phyloP scores from a whole-genome alignment of 2,888 invertebrate species.

The Gerosis bhagava region DNA sequence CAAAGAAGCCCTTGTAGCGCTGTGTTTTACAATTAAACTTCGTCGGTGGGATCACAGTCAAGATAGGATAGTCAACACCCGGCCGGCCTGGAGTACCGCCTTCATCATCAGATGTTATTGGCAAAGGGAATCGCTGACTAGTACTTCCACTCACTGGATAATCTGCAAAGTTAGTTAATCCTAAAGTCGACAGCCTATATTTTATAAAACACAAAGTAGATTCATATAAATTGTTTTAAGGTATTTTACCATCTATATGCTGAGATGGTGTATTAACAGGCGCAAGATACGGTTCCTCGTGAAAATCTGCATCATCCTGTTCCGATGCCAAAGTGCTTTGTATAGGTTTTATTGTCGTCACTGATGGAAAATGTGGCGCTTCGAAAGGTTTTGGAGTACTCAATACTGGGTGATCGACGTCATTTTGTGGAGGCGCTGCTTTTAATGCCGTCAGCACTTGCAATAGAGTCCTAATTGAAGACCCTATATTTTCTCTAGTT shows the following conservation, averaged over 20 bases:
- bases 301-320: constrained; percentile 47
- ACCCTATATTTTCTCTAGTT: constrained; percentile 89
- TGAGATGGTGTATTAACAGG: constrained; percentile 64
- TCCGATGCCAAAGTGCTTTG: constrained; percentile 43
- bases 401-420: constrained; percentile 54
- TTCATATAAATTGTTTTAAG: too few relatives aligned
- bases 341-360: constrained; percentile 48
- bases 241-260: constrained; percentile 71
- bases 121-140: constrained; percentile 62
- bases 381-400: constrained; percentile 66
- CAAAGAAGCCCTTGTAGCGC: constrained; percentile 95
- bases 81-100: constrained; percentile 86
- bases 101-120: constrained; percentile 73
- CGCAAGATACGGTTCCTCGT: constrained; percentile 62
- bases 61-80: constrained; percentile 91
- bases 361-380: constrained; percentile 41
- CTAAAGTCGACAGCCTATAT: too few relatives aligned
- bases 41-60: constrained; percentile 89
- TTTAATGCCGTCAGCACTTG: constrained; percentile 88
- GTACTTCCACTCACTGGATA: constrained; percentile 46
- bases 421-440: constrained; percentile 61
- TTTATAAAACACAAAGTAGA: too few relatives aligned
- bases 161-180: too few relatives aligned
- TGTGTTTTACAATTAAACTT: constrained; percentile 92
- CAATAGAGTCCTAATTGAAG: constrained; percentile 89